Conservation (phyloP, 92 coral and sea anemone species). For the Parazoanthus darwini region DNA sequence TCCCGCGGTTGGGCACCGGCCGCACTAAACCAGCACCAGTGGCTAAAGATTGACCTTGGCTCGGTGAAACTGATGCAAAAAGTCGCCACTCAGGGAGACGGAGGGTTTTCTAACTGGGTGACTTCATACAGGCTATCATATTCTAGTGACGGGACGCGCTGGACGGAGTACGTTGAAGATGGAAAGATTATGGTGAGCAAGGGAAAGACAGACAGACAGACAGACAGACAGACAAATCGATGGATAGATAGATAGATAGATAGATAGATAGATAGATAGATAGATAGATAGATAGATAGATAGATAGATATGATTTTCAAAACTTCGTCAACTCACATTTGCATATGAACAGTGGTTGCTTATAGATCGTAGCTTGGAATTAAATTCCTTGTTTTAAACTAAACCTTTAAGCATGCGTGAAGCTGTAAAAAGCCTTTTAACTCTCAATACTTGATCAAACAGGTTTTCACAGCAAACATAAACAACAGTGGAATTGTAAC, state of each 20-base stretch:
- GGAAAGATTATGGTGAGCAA: conserved; percentile 11
- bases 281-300: no score
- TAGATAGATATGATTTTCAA: no score
- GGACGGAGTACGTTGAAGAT: conserved; percentile 26
- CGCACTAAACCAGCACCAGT: background rate
- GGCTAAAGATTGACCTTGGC: conserved; percentile 32
- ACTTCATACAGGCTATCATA: conserved; percentile 26
- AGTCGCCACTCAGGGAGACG: conserved; percentile 40
- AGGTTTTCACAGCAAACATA: conserved; percentile 25
- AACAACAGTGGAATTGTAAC: background rate
- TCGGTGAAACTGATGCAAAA: background rate
- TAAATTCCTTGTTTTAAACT: background rate
- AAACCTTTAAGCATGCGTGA: background rate
- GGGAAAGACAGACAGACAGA: background rate
- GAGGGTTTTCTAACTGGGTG: conserved; percentile 10
- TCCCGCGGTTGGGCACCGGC: conserved; percentile 27
- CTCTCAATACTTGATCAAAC: background rate
- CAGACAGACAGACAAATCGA: background rate
- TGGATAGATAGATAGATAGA: no score
- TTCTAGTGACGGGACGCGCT: conserved; percentile 12
- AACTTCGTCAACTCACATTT: no score
- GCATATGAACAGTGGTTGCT: no score
- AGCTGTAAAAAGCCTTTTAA: background rate
- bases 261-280: no score
- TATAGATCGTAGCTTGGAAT: background rate